A percentile compares a stretch with the other conserved stretches of the same genome.
Evolutionary conservation across 2,888 invertebrate genomes (phyloP).

Genomic region (Drosophila quinaria): DNA sequence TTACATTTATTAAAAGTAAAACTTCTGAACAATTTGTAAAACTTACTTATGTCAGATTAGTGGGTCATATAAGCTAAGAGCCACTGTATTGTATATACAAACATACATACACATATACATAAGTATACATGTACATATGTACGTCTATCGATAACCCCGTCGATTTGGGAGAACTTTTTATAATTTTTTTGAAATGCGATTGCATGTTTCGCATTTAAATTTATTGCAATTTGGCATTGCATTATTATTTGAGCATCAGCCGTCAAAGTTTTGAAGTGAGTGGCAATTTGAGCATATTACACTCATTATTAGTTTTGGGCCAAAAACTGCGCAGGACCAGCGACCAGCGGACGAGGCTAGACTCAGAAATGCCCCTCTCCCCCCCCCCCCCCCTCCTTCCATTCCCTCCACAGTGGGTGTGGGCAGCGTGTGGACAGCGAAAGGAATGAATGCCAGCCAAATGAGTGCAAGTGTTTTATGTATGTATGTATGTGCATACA

Average conservation of each 20-base stretch:
- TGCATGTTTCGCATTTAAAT: conserved; percentile 20
- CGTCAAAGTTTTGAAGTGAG: conserved; percentile 49
- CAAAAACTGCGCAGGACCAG: conserved; percentile 2
- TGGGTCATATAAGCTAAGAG: too few relatives aligned
- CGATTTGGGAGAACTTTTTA: conserved; percentile 35
- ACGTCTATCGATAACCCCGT: conserved; percentile 10
- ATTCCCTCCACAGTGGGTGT: background rate
- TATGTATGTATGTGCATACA: background rate
- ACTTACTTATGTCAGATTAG: too few relatives aligned
- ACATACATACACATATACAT: background rate
- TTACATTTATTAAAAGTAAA: too few relatives aligned
- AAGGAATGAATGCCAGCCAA: background rate
- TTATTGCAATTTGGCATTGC: conserved; percentile 27
- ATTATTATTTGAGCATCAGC: conserved; percentile 5
- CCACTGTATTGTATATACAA: background rate
- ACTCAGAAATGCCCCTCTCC: background rate
- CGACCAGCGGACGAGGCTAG: background rate
- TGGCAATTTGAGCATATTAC: conserved; percentile 47
- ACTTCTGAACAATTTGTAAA: too few relatives aligned
- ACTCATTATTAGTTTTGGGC: conserved; percentile 32
- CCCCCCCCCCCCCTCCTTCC: too few relatives aligned
- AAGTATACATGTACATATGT: background rate
- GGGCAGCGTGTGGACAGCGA: background rate
- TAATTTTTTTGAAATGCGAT: conserved; percentile 21
- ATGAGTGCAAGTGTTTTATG: background rate